Evolutionary conservation across 2,113 vertebrate species (phyloP).

Genomic region (Ochotona curzoniae): DNA sequence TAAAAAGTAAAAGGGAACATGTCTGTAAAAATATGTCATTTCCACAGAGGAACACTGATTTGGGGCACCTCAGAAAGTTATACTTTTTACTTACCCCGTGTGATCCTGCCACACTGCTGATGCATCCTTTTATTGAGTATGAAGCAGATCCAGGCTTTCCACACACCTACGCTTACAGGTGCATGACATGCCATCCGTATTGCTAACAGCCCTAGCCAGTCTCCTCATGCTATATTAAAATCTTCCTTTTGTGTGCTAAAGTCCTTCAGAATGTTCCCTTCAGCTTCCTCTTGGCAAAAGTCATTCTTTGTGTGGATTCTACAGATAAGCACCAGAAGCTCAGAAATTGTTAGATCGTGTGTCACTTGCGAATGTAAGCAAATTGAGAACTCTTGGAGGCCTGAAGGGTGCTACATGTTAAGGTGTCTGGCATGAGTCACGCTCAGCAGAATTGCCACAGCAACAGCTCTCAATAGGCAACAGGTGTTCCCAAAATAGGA

Average conservation of each 20-base stretch:
- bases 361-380: not conserved
- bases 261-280: not conserved
- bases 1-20: not conserved
- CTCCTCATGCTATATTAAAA: not conserved
- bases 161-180: not conserved
- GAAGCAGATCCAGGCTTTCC: not conserved
- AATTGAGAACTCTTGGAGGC: not conserved
- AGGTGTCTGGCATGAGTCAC: constrained; percentile 43
- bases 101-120: not conserved
- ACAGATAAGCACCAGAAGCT: not conserved
- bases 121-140: not conserved
- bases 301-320: not conserved
- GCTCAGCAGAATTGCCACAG: not conserved
- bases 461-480: constrained; percentile 4
- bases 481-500: constrained; percentile 41
- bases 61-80: not conserved
- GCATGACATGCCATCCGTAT: no score
- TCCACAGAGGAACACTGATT: not conserved
- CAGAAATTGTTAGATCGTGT: not conserved
- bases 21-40: not conserved
- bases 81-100: not conserved
- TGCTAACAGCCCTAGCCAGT: not conserved
- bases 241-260: not conserved
- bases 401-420: not conserved
- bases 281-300: not conserved